Percentiles rank a stretch among this genome's conserved stretches.
Evolutionary conservation across 2,113 vertebrate genomes (phyloP).

Genomic region (Hippocampus mohnikei): DNA sequence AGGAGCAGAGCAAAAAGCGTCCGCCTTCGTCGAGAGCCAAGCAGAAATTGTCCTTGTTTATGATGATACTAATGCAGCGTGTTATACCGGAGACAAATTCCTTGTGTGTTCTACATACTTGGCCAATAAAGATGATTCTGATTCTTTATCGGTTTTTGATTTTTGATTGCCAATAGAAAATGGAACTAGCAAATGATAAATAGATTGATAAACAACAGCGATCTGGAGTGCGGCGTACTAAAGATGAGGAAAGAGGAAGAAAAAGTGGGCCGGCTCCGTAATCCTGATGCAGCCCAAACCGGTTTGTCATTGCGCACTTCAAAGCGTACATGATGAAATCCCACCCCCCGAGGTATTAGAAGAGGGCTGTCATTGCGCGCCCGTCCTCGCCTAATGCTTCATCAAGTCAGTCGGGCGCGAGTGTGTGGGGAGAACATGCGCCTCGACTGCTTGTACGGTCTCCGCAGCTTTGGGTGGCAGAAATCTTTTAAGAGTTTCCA

Average conservation of each 20-base stretch:
- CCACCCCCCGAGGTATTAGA: conserved; percentile 61
- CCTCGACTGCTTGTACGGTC: conserved; percentile 42
- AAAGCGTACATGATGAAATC: conserved; percentile 71
- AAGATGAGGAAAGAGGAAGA: conserved; percentile 18
- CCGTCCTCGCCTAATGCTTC: conserved; percentile 63
- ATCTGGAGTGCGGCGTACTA: conserved; percentile 36
- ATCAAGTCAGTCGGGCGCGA: conserved; percentile 47
- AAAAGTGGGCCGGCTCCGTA: conserved; percentile 30
- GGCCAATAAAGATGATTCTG: too few species aligned
- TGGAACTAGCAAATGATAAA: background rate
- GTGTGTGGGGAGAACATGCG: conserved; percentile 44
- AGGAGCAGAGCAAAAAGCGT: too few species aligned
- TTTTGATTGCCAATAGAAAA: background rate
- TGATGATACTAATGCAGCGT: too few species aligned
- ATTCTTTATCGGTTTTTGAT: too few species aligned
- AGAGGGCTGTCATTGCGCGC: conserved; percentile 55
- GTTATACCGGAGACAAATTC: too few species aligned
- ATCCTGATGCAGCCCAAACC: conserved; percentile 60
- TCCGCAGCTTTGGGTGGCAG: conserved; percentile 41
- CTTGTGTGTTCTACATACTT: too few species aligned
- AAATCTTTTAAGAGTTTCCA: conserved; percentile 38
- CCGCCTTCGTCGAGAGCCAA: too few species aligned
- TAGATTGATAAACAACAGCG: conserved; percentile 6
- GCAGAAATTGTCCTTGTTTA: too few species aligned
- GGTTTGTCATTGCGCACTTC: conserved; percentile 70